These are phyloP conservation scores for Calliphora vomitoria DNA, from an alignment of 2,888 invertebrate species.

Conservation along the genomic window DNA sequence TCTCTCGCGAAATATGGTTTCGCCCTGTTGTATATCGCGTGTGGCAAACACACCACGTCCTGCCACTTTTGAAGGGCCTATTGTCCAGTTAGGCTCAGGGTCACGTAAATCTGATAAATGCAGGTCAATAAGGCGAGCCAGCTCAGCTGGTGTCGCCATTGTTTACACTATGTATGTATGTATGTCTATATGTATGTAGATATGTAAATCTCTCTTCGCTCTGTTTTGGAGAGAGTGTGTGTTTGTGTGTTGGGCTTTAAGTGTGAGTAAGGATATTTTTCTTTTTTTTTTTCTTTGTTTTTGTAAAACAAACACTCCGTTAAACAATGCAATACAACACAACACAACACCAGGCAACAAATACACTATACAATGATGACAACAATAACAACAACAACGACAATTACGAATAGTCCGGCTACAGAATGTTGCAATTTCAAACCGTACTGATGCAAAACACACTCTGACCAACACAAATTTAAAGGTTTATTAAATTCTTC, in stretches of 20 bases:
- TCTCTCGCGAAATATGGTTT: slow-evolving; percentile 89
- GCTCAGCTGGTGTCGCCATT: slow-evolving; percentile 81
- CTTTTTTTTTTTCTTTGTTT: not conserved
- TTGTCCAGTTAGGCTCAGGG: slow-evolving; percentile 86
- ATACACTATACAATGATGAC: not conserved
- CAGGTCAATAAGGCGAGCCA: slow-evolving; percentile 81
- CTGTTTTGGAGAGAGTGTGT: not conserved
- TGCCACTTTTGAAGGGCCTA: slow-evolving; percentile 87
- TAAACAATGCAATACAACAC: slow-evolving; percentile 28
- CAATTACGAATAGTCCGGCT: slow-evolving; percentile 14
- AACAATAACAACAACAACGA: slow-evolving; percentile 14
- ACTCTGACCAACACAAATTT: not conserved
- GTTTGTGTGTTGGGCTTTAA: slow-evolving; percentile 5
- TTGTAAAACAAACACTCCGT: slow-evolving; percentile 6
- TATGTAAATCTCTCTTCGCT: slow-evolving; percentile 33
- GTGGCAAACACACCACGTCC: slow-evolving; percentile 91
- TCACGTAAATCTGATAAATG: slow-evolving; percentile 81
- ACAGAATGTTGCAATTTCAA: slow-evolving; percentile 46
- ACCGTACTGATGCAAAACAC: not conserved
- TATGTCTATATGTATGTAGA: not conserved
- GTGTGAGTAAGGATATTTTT: slow-evolving; percentile 5
- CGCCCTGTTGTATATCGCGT: slow-evolving; percentile 88
- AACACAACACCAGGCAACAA: slow-evolving; percentile 19
- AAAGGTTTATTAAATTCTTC: slow-evolving; percentile 13
- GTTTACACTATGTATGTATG: slow-evolving; percentile 18